These are phyloP conservation scores for Machimus rusticus DNA, from an alignment of 2,888 invertebrate genomes.

Conservation along the genomic window DNA sequence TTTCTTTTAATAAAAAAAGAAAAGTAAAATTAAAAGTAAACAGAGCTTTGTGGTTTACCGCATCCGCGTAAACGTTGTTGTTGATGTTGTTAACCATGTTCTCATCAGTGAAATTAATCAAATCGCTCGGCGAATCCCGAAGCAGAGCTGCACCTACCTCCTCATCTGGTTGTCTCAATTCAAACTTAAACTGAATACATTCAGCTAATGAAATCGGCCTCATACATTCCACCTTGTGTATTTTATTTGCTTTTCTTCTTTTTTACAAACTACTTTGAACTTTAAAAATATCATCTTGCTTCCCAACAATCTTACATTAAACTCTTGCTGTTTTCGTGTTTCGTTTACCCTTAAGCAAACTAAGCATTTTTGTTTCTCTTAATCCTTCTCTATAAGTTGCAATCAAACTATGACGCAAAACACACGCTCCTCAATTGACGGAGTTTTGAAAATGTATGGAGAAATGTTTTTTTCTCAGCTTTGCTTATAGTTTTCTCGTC, in stretches of 20 bases:
- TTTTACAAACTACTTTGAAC: slow-evolving; percentile 34
- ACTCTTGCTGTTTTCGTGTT: neutral
- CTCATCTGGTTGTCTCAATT: neutral
- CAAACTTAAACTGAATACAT: neutral
- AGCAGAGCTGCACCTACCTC: neutral
- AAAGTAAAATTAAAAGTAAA: slow-evolving; percentile 9
- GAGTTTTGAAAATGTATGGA: slow-evolving; percentile 45
- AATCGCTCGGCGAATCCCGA: neutral
- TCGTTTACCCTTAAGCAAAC: neutral
- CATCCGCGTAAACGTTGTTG: neutral
- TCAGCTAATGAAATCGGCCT: neutral
- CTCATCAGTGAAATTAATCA: neutral
- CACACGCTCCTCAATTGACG: neutral
- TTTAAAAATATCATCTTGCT: slow-evolving; percentile 12
- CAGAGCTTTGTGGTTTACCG: slow-evolving; percentile 5
- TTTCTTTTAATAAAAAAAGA: slow-evolving; percentile 31
- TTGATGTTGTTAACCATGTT: neutral
- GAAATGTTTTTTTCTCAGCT: neutral
- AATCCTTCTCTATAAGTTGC: neutral
- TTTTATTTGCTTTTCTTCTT: neutral
- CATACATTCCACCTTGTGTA: neutral
- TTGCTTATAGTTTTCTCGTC: slow-evolving; percentile 7
- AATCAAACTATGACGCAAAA: neutral
- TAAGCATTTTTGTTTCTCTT: neutral
- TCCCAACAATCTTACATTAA: slow-evolving; percentile 29